phyloP scores from a whole-genome alignment of 2,797 vertebrate species.

The Sciurus carolinensis region DNA sequence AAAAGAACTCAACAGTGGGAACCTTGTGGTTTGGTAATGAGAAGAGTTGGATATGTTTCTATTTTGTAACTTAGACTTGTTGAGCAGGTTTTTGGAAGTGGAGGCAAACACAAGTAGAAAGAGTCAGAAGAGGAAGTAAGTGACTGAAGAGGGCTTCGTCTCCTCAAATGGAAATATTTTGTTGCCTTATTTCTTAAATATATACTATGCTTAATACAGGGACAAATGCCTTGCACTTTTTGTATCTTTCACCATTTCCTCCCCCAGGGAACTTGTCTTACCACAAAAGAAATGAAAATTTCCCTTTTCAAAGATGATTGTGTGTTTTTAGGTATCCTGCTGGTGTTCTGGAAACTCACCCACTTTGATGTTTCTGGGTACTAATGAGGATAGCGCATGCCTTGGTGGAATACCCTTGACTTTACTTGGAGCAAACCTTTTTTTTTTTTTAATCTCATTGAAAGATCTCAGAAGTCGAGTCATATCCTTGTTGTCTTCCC shows the following conservation, averaged over 20 bases:
- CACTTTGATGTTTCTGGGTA: neutral
- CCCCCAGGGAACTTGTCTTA: neutral
- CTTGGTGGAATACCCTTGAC: neutral
- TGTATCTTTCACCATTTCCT: neutral
- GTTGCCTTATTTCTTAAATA: neutral
- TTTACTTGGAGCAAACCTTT: neutral
- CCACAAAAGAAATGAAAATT: neutral
- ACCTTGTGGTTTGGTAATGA: neutral
- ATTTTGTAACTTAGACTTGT: neutral
- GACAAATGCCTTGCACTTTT: neutral
- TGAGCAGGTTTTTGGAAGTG: neutral
- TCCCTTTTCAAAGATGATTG: neutral
- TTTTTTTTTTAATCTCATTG: neutral
- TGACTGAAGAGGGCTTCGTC: neutral
- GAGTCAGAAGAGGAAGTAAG: neutral
- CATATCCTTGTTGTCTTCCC: neutral
- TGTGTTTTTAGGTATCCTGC: neutral
- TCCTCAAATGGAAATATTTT: neutral
- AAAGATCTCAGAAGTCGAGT: neutral
- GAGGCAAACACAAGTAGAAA: neutral
- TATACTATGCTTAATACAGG: neutral
- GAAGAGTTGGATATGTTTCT: neutral
- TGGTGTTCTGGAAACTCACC: neutral
- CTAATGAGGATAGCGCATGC: no score
- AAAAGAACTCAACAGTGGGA: neutral